These are phyloP conservation scores for Phragmatobia fuliginosa DNA, from an alignment of 2,888 invertebrate genomes.

Conservation along the genomic window DNA sequence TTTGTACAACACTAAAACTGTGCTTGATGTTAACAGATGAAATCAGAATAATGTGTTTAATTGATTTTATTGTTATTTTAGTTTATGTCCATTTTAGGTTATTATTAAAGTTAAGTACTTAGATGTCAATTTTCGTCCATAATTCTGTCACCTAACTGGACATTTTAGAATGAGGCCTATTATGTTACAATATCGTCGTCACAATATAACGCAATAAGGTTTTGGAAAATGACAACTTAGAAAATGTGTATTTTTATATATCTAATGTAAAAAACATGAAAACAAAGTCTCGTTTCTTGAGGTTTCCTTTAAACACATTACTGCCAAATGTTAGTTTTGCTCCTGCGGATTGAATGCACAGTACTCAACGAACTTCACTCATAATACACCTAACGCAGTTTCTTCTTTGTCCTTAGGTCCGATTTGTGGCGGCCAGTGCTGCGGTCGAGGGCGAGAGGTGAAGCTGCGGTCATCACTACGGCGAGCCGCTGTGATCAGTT, in stretches of 20 bases:
- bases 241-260: too few species aligned
- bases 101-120: neutral
- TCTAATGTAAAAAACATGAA: too few species aligned
- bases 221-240: too few species aligned
- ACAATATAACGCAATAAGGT: too few species aligned
- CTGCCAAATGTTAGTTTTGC: too few species aligned
- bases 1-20: neutral
- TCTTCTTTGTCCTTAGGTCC: conserved; percentile 76
- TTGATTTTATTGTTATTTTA: neutral
- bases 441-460: conserved; percentile 88
- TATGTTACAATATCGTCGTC: too few species aligned
- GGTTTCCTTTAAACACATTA: too few species aligned
- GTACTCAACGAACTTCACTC: neutral
- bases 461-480: conserved; percentile 87
- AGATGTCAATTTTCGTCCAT: neutral
- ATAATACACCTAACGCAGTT: neutral
- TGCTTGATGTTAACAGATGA: neutral
- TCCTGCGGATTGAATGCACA: neutral
- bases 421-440: conserved; percentile 89
- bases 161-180: too few species aligned
- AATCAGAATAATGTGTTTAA: neutral
- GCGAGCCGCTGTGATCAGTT: conserved; percentile 89
- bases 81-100: neutral
- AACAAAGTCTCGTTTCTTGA: too few species aligned
- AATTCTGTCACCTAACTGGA: neutral